Base-by-base conservation (phyloP, 2,797 vertebrate species). In the Enteromius afrohamiltoni region DNA sequence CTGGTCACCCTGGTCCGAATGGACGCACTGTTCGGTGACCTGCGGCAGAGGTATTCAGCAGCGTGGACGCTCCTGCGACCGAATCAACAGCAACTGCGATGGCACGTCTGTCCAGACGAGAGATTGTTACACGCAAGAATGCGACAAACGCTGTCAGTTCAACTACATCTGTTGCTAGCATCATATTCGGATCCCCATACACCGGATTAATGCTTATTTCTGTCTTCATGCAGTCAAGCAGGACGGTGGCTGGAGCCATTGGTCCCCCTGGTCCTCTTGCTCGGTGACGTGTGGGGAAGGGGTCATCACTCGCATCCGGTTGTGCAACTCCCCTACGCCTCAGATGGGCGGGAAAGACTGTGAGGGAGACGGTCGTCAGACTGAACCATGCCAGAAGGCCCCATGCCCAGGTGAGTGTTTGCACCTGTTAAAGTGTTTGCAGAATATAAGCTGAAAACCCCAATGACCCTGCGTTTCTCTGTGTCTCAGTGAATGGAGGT, bases 1-100 rank as follows among this genome's bases (percentile, higher is more conserved):
- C 71, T 99, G 98, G 98, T 99, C 98, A n/a, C 97, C 97, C 2
- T 99, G 98, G 98, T 99, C 98, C 68, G 97, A 99, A 84, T 99
- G 98, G 98, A 99, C 98, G 14, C 95, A 96, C 21, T 99, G 98
- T 91, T 99, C 98, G 0, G 96, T 96, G 37, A 97, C 97, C 10
- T 99, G 98, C 73, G 98, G 98, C 47, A 95, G 97, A 5, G 98
- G 98, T 21, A 95, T 98, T 89, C 98, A 99, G 92, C 98, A 99
- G 92, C 96, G 98, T 0, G 98, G 98, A 47, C 96, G 98, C 77
- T 99, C 98, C 83, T 99, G 98, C 8, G 98, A 99, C 85, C 97
- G 98, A 84, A 98, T 99, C 93, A 99, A 97, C 91, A 98, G 95
- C 90, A 96, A 95, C 86, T 99, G 98, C 2, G 96, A 99, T 83